Percentiles rank a stretch among this genome's conserved stretches.
Evolutionary conservation across 2,888 invertebrate species (phyloP).

Genomic region (Drosophila meridiana): DNA sequence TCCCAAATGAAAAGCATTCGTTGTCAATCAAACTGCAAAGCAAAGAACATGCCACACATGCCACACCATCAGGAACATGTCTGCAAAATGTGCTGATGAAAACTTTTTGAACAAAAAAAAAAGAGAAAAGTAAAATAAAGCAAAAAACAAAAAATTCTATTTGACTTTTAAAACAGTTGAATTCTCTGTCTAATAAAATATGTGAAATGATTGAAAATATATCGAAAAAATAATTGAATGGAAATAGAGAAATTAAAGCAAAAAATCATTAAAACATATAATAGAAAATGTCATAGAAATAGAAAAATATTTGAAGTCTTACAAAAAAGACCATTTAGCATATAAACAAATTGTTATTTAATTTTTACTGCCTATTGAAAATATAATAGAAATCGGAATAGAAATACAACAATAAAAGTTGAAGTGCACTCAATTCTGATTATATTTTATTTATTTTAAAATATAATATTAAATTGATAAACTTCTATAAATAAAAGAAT

Average conservation of each 20-base stretch:
- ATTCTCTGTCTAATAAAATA: neutral
- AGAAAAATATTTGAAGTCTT: neutral
- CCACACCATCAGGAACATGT: conserved; percentile 6
- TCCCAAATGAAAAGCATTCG: conserved; percentile 47
- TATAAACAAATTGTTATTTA: neutral
- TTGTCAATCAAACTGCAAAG: conserved; percentile 61
- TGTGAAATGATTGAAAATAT: conserved; percentile 1
- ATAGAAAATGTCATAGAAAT: neutral
- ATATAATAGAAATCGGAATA: neutral
- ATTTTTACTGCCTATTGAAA: neutral
- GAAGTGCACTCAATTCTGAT: too few relatives aligned
- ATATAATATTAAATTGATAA: too few relatives aligned
- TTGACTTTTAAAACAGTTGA: conserved; percentile 7
- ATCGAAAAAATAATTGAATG: neutral
- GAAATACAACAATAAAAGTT: too few relatives aligned
- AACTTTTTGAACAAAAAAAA: neutral
- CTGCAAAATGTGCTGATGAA: conserved; percentile 19
- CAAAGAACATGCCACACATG: conserved; percentile 36
- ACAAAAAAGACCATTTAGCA: neutral
- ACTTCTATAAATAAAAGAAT: too few relatives aligned
- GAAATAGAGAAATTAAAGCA: neutral
- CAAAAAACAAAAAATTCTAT: neutral
- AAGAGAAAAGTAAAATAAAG: too few relatives aligned
- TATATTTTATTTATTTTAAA: neutral
- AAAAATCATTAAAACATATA: neutral